Base-by-base conservation (phyloP, 2,113 vertebrate genomes). In the Hypocryptadius cinnamomeus region DNA sequence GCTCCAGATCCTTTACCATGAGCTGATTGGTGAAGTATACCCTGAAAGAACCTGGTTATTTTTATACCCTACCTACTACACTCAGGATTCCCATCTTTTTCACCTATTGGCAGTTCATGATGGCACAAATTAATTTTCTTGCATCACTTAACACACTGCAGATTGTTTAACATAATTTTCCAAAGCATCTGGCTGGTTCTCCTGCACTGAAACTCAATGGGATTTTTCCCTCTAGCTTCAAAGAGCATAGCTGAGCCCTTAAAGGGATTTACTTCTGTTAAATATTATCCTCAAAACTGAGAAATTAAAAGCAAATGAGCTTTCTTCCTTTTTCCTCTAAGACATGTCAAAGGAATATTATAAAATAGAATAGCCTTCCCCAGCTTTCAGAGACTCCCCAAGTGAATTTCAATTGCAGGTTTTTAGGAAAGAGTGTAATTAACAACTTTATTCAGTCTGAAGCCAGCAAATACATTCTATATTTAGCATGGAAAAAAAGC, bases 261-360 rank as follows among this genome's bases (percentile, higher is more conserved):
- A 93, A 95, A 93, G 78, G 87, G 94, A 92, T 94, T 96, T 93
- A 44, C 54, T 96, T 90, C 80, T 95, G 66, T 94, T 96, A 89
- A 96, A 94, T 76, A 94, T 95, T 89, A 94, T 87, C 92, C 87
- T 94, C 63, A 79, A 91, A 89, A 91, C 81, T 15, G 78, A 87
- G 84, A 91, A 94, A 96, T 93, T 87, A 92, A 82, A 87, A 94
- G 78, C 73, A 85, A 94, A 93, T 87, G 76, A 42, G 64, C 83
- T 95, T 94, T 88, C 48, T 90, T 93, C 83, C 28, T 71, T 90
- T 86, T 82, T 61, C 66, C 86, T 89, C 85, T 77, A 76, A 93
- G 92, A 87, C 45, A 48, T 44, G 87, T 93, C 94, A 89, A 64
- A 95, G 69, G 86, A 86, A 27, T 61, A 68, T 87, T 79, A 30